phyloP scores from a whole-genome alignment of 2,113 vertebrate genomes.

The Bos javanicus region DNA sequence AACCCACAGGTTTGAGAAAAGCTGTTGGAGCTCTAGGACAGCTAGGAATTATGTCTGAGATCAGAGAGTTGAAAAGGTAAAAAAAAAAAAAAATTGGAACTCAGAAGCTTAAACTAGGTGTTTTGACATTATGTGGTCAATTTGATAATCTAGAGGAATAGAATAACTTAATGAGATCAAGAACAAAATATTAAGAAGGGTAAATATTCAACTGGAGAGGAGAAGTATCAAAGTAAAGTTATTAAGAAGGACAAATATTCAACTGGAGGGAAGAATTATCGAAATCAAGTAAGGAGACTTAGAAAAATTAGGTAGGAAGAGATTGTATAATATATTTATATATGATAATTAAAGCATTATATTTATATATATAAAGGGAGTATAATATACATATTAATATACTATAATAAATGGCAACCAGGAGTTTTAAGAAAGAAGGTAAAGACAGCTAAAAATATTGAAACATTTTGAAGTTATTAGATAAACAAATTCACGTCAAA shows the following conservation, averaged over 20 bases:
- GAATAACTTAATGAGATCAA: neutral
- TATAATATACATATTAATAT: neutral
- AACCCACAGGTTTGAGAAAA: neutral
- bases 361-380: neutral
- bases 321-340: neutral
- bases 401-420: neutral
- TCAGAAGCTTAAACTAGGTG: neutral
- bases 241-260: neutral
- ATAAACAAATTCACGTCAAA: neutral
- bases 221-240: neutral
- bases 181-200: conserved; percentile 8
- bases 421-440: neutral
- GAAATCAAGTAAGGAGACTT: neutral
- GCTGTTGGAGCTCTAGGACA: neutral
- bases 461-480: neutral
- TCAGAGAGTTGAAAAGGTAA: neutral
- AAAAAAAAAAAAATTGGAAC: neutral
- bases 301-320: neutral
- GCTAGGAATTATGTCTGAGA: neutral
- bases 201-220: neutral
- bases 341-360: neutral
- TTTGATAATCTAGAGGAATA: neutral
- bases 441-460: neutral
- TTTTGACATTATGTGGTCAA: neutral
- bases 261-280: neutral